These are phyloP conservation scores for Hycleus cichorii DNA, from an alignment of 1,140 invertebrate species.

Conservation along the genomic window DNA sequence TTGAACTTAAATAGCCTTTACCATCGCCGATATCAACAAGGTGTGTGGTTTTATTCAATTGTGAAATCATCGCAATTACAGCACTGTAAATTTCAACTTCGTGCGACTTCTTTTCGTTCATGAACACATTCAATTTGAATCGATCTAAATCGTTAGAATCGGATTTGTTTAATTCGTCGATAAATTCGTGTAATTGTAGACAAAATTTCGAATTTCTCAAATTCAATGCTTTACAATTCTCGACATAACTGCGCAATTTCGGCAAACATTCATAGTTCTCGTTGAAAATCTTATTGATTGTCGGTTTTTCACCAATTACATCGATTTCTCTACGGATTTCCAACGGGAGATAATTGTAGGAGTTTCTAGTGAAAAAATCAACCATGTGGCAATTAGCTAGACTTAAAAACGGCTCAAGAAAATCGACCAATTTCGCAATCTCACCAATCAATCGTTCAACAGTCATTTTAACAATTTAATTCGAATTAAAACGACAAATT, in stretches of 20 bases:
- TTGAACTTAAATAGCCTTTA: slow-evolving; percentile 73
- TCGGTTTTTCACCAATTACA: slow-evolving; percentile 35
- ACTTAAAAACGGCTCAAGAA: slow-evolving; percentile 51
- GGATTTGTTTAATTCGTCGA: slow-evolving; percentile 40
- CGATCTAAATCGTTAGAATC: slow-evolving; percentile 22
- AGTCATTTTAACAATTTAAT: slow-evolving; percentile 13
- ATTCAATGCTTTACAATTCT: slow-evolving; percentile 32
- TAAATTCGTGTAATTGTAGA: slow-evolving; percentile 37
- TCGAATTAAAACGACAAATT: slow-evolving; percentile 43
- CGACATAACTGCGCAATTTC: slow-evolving; percentile 33
- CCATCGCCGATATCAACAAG: slow-evolving; percentile 82
- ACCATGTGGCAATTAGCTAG: slow-evolving; percentile 73
- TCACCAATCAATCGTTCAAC: slow-evolving; percentile 28
- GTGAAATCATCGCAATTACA: slow-evolving; percentile 30
- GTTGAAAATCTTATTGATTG: slow-evolving; percentile 42
- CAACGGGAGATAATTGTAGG: slow-evolving; percentile 54
- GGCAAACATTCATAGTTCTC: slow-evolving; percentile 19
- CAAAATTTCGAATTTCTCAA: slow-evolving; percentile 42
- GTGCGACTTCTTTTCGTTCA: slow-evolving; percentile 74
- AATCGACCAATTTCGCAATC: slow-evolving; percentile 49
- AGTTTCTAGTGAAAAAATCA: slow-evolving; percentile 65
- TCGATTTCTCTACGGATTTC: slow-evolving; percentile 47
- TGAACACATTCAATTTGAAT: slow-evolving; percentile 52
- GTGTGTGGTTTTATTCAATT: slow-evolving; percentile 39
- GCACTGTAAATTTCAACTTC: slow-evolving; percentile 60